Evolutionary conservation across 2,888 invertebrate genomes (phyloP).

Genomic region (Latrodectus elegans): DNA sequence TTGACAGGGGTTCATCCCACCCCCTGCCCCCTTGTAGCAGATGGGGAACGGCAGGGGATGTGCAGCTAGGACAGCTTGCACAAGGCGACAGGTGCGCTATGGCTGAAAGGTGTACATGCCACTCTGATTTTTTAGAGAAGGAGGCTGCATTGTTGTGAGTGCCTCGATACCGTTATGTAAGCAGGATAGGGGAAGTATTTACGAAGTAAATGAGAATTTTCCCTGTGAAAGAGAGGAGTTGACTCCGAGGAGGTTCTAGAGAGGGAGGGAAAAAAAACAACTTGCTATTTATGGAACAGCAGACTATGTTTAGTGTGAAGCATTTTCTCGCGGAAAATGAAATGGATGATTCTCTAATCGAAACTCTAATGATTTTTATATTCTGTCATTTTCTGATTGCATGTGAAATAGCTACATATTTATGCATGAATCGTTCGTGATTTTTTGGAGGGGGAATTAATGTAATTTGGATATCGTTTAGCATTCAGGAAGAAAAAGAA

Average conservation of each 20-base stretch:
- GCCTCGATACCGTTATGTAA: slow-evolving; percentile 46
- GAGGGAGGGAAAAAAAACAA: not conserved
- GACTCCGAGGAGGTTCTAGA: not conserved
- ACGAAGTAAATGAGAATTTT: slow-evolving; percentile 53
- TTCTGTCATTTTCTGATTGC: too few relatives aligned
- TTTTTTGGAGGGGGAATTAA: too few relatives aligned
- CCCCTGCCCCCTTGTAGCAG: slow-evolving; percentile 5
- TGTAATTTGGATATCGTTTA: too few relatives aligned
- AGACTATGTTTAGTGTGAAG: too few relatives aligned
- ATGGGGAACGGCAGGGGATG: slow-evolving; percentile 44
- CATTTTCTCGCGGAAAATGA: too few relatives aligned
- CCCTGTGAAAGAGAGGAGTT: slow-evolving; percentile 33
- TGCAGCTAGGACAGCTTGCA: slow-evolving; percentile 42
- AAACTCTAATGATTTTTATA: too few relatives aligned
- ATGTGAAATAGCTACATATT: too few relatives aligned
- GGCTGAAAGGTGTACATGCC: slow-evolving; percentile 36
- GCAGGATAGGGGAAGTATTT: slow-evolving; percentile 25
- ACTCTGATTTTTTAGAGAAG: slow-evolving; percentile 21
- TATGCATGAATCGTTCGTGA: too few relatives aligned
- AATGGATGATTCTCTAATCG: too few relatives aligned
- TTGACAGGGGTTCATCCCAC: slow-evolving; percentile 38
- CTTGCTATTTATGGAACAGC: too few relatives aligned
- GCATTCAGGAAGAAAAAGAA: too few relatives aligned
- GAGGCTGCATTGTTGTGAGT: slow-evolving; percentile 2
- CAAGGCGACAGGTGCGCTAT: slow-evolving; percentile 54